Conservation (phyloP, 1,140 invertebrate genomes). For the Pseudomyrmex sp. region DNA sequence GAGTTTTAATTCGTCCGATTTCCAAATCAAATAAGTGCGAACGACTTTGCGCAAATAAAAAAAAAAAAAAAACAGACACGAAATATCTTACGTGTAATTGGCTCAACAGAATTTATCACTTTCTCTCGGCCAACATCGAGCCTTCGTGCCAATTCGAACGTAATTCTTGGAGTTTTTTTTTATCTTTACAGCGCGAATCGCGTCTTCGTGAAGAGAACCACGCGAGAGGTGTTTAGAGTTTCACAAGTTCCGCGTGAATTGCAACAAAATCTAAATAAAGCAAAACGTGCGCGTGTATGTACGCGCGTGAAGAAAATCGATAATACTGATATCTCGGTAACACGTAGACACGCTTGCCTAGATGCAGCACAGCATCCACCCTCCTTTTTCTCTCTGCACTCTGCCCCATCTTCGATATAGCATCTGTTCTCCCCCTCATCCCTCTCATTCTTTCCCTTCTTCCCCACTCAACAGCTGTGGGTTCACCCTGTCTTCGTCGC, state of each 20-base stretch:
- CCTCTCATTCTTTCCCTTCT: slow-evolving; percentile 10
- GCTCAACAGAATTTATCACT: slow-evolving; percentile 48
- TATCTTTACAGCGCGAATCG: too few relatives aligned
- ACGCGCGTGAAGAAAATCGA: background rate
- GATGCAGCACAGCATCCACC: slow-evolving; percentile 1
- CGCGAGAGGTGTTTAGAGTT: background rate
- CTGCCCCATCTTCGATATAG: background rate
- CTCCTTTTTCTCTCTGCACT: background rate
- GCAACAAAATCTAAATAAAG: background rate
- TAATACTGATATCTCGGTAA: background rate
- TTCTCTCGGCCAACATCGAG: slow-evolving; percentile 38
- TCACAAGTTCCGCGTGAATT: slow-evolving; percentile 18
- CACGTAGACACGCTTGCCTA: background rate
- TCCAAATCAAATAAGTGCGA: slow-evolving; percentile 59
- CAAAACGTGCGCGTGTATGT: background rate
- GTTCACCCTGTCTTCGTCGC: slow-evolving; percentile 17
- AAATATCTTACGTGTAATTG: slow-evolving; percentile 54
- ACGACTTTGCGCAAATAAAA: slow-evolving; percentile 23
- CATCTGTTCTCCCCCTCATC: background rate
- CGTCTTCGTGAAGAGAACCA: background rate
- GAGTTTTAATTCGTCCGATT: slow-evolving; percentile 64
- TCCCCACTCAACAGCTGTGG: slow-evolving; percentile 14
- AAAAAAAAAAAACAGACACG: slow-evolving; percentile 2
- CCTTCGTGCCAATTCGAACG: background rate
- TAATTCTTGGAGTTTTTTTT: background rate